Base-by-base conservation (phyloP, 2,888 invertebrate species). In the Hemistola chrysoprasaria region DNA sequence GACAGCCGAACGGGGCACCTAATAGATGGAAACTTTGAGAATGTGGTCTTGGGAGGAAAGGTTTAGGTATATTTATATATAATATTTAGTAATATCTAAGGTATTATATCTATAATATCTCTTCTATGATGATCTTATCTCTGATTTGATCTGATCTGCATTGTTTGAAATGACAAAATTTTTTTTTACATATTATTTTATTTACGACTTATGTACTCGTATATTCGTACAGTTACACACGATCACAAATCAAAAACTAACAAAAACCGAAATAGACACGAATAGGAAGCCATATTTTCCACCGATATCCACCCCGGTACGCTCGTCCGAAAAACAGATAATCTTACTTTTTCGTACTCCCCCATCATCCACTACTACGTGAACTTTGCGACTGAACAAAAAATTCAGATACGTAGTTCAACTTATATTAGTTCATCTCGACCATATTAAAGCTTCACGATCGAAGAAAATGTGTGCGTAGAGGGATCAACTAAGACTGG, bases 261-360 rank as follows among this genome's bases (percentile, higher is more conserved):
- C 36, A 41, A 44, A 69, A 70, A 50, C 49, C 57, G 38, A 65
- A 80, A 74, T 71, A 74, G 76, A 78, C 75, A 78, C 70, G 73
- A 79, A 84, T 78, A 84, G 87, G 87, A 88, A 88, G 85, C 85
- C 85, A 88, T 88, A 87, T 87, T 87, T 87, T 80, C 75, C 71
- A 67, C 58, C 65, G 78, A 77, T 77, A 78, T 74, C 80, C 82
- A 81, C 83, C 86, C 87, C 71, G 78, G 76, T 71, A 68, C 71
- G 70, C 64, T 65, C 76, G 83, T 81, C 84, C 85, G 81, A 84
- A 84, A 84, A 82, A 82, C 83, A 73, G 85, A 87, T 86, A 84
- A 88, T 88, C 84, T 84, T 83, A 86, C 80, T 85, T 87, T 83
- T 80, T 83, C 72, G 70, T 75, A 78, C 84, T 81, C 85, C 86